Evolutionary conservation across 2,797 vertebrate species (phyloP), one percentile per base, ranked within the genome.

Genomic region (Peromyscus attwateri): DNA sequence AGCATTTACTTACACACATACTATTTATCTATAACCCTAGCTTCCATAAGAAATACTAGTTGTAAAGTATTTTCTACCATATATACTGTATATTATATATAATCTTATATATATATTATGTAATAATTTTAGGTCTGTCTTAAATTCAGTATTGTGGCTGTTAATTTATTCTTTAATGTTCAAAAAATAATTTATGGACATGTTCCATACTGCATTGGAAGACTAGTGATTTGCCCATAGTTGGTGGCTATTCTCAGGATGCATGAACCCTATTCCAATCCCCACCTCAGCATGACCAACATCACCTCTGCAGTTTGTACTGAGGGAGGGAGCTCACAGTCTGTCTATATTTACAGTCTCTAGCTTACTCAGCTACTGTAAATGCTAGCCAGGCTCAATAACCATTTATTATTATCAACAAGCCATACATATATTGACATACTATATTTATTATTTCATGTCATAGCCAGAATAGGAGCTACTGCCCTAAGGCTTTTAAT

Each of bases 121-220:
- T 70, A 31, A 68, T 52, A 95, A 29, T 83, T 95, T 14, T 94
- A 17, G n/a, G 57, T 52, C 34, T 66, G 37, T 14, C 40, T 55
- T 85, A 25, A 52, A 40, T 85, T 31, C 10, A 82, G 6, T 27
- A 73, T 68, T 83, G 13, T 84, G 21, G 29, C 6, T 31, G n/a
- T 85, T 34, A 92, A 37, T 52, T 13, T 92, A 88, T 87, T 57
- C 16, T n/a, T 88, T 55, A 68, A 40, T n/a, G 43, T 73, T 95
- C 92, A 25, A 37, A 43, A 87, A 49, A 31, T 57, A 19, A 87
- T 75, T 85, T 40, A 71, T 21, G 21, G 1, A 80, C 27, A 3
- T 60, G 25, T 55, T 29, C 7, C 29, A 71, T 29, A 76, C 23
- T 14, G 27, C 57, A 40, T 19, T 75, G 76, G 88, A 70, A 92